Evolutionary conservation across 2,888 invertebrate species (phyloP).

Genomic region (Euphydryas editha): DNA sequence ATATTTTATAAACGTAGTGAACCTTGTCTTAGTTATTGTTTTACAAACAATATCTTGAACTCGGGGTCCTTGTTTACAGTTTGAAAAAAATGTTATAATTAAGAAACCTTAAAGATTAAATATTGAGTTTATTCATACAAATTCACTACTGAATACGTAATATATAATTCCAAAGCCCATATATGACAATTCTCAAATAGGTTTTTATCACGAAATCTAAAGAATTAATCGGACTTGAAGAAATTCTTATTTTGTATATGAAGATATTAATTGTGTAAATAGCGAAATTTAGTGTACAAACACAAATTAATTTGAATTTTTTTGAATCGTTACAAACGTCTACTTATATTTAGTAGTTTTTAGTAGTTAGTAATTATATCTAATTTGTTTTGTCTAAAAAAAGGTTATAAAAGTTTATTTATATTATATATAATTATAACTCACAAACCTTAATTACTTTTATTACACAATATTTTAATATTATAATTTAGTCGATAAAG

Average conservation of each 20-base stretch:
- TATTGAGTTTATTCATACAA: conserved; percentile 50
- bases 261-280: no score
- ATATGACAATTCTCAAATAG: conserved; percentile 60
- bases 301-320: no score
- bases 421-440: no score
- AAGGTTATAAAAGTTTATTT: no score
- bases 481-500: no score
- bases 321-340: no score
- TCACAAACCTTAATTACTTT: not conserved
- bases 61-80: not conserved
- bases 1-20: not conserved
- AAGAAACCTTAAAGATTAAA: conserved; percentile 31
- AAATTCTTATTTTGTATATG: not conserved
- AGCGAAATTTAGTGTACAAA: no score
- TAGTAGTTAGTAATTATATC: no score
- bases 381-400: no score
- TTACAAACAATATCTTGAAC: not conserved
- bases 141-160: conserved; percentile 48
- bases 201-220: conserved; percentile 65
- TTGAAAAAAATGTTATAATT: conserved; percentile 21
- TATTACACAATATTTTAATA: not conserved
- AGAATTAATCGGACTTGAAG: conserved; percentile 43
- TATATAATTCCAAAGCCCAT: conserved; percentile 59
- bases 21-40: not conserved
- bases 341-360: no score